Evolutionary conservation across 2,113 vertebrate genomes (phyloP).

Genomic region (Motacilla tschutschensis): DNA sequence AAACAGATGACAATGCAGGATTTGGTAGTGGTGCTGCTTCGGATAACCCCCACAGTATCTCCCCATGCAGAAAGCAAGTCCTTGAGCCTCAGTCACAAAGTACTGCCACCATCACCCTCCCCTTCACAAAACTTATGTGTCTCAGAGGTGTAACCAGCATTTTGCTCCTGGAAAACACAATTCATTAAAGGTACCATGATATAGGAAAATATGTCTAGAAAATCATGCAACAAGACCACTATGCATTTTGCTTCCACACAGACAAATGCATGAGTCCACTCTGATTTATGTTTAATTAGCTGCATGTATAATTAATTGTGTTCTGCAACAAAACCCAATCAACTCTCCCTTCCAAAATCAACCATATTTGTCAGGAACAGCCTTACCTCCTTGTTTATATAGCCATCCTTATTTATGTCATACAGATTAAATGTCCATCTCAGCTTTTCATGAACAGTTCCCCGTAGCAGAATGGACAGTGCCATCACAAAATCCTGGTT

Average conservation of each 20-base stretch:
- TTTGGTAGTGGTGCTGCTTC: neutral
- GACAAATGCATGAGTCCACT: neutral
- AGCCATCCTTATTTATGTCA: constrained; percentile 95
- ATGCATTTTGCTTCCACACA: neutral
- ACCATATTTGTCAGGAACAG: neutral
- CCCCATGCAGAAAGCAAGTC: neutral
- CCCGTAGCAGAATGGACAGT: constrained; percentile 89
- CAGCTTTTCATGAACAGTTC: constrained; percentile 90
- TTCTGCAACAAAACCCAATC: neutral
- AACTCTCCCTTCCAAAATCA: neutral
- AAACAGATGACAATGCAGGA: neutral
- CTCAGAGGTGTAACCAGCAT: neutral
- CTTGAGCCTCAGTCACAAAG: neutral
- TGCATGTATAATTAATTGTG: neutral
- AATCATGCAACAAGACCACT: neutral
- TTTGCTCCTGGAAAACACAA: neutral
- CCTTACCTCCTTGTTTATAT: constrained; percentile 93
- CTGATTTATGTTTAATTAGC: neutral
- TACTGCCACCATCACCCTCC: accelerated
- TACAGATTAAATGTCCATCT: constrained; percentile 97
- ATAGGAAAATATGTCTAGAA: neutral
- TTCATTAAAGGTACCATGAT: neutral
- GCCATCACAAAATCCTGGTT: constrained; percentile 92
- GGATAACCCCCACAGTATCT: neutral
- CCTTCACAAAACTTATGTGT: neutral